Base-by-base conservation (phyloP, 1,140 invertebrate species). In the Drosophila bocqueti region DNA sequence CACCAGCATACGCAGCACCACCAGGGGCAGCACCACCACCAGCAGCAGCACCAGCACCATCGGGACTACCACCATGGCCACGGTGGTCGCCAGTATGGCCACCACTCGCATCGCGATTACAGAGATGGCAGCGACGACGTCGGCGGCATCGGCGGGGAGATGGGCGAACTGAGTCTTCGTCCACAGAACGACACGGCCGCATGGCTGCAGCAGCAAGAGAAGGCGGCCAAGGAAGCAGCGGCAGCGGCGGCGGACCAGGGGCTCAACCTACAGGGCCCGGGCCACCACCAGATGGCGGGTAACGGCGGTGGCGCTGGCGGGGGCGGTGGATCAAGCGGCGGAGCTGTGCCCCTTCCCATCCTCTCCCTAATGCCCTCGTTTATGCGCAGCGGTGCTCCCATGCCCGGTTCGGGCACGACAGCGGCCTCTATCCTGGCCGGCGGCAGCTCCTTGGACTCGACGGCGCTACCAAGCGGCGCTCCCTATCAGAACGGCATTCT, bases 361-460 rank as follows among this genome's bases (percentile, higher is more conserved):
- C 76, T 92, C n/a, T 85, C 92, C 11, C 68, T 93, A 13, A 92
- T 93, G 92, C 92, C 92, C 46, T 87, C 92, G 45, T 93, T 93
- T 46, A 93, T 92, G 92, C 87, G 86, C 63, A 82, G 92, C 57
- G 83, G 91, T 36, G 91, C 86, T 42, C 93, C 95, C 94, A 92
- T 94, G 94, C 93, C 96, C 4, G 55, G 96, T 95, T 54, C 73
- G 24, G 86, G 76, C 8, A 47, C 79, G 8, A 77, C 83, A 11
- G 71, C 80, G 3, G 86, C 81, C 21, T 69, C 42, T n/a, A 54
- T 76, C 24, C 26, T 64, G 52, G 57, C 73, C 74, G 50, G 64
- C 74, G 50, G 64, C 52, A 59, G 49, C 43, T 49, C 64, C 38
- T 7, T 68, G 49, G 65, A 78, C 36, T 58, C 50, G 16, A 10